These are phyloP conservation scores for Entomobrya multifasciata DNA, from an alignment of 2,888 invertebrate genomes.

Conservation along the genomic window DNA sequence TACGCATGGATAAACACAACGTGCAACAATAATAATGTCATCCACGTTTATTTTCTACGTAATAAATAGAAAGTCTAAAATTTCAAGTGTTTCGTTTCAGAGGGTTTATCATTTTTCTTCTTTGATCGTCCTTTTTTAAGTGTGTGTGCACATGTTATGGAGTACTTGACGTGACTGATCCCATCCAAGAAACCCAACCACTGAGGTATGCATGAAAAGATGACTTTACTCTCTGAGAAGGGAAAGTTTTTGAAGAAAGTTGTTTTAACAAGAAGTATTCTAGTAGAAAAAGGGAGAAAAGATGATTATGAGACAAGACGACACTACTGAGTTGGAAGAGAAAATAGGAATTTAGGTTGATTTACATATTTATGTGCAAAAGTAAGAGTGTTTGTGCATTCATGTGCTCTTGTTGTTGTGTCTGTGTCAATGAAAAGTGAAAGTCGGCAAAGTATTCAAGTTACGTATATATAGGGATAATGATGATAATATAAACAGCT, in stretches of 20 bases:
- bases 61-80: neutral
- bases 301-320: conserved; percentile 17
- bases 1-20: neutral
- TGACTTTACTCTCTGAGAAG: neutral
- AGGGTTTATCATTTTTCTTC: neutral
- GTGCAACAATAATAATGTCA: neutral
- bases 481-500: conserved; percentile 29
- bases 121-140: too few relatives aligned
- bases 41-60: neutral
- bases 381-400: conserved; percentile 25
- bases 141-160: too few relatives aligned
- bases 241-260: conserved; percentile 15
- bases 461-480: neutral
- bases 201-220: neutral
- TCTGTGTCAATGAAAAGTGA: too few relatives aligned
- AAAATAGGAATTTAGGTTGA: conserved; percentile 40
- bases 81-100: neutral
- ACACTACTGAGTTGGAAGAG: neutral
- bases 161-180: too few relatives aligned
- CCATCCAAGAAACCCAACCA: too few relatives aligned
- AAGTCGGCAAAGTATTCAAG: too few relatives aligned
- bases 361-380: conserved; percentile 46
- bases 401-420: conserved; percentile 33
- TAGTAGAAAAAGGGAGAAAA: neutral
- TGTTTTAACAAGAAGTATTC: conserved; percentile 10